These are phyloP conservation scores for Lasioglossum zephyrum DNA, from an alignment of 2,888 invertebrate genomes.

Conservation along the genomic window DNA sequence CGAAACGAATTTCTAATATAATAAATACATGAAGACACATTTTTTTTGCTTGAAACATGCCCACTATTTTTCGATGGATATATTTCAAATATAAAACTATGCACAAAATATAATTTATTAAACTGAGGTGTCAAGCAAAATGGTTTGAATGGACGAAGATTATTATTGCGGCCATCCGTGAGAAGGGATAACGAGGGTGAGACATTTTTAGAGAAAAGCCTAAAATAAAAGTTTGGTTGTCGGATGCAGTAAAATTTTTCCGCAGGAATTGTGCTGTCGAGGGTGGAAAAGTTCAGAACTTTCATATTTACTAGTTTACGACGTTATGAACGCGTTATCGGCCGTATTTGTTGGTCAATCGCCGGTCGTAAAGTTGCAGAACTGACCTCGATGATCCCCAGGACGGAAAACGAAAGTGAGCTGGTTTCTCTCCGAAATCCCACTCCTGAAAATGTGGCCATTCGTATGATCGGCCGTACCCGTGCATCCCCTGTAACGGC, in stretches of 20 bases:
- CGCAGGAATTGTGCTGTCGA: not conserved
- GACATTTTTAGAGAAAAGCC: not conserved
- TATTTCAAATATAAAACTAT: not conserved
- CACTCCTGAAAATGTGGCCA: constrained; percentile 81
- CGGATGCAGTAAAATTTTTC: not conserved
- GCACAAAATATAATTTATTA: not conserved
- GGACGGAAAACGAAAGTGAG: constrained; percentile 71
- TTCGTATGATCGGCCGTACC: constrained; percentile 83
- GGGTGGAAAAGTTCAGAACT: not conserved
- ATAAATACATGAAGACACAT: too few relatives aligned
- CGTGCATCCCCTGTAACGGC: constrained; percentile 70
- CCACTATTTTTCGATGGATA: not conserved
- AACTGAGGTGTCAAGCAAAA: too few relatives aligned
- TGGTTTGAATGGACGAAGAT: not conserved
- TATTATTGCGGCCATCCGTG: not conserved
- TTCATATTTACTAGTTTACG: not conserved
- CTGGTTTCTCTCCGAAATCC: constrained; percentile 76
- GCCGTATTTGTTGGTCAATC: constrained; percentile 11
- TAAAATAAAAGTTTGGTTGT: not conserved
- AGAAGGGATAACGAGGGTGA: not conserved
- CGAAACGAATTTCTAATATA: not conserved
- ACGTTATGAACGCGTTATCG: not conserved
- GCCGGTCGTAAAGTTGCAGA: constrained; percentile 39
- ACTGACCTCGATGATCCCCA: constrained; percentile 52
- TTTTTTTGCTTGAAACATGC: not conserved